Evolutionary conservation across 23 tunicate genomes (phyloP).

Genomic region (Corella eumyota): DNA sequence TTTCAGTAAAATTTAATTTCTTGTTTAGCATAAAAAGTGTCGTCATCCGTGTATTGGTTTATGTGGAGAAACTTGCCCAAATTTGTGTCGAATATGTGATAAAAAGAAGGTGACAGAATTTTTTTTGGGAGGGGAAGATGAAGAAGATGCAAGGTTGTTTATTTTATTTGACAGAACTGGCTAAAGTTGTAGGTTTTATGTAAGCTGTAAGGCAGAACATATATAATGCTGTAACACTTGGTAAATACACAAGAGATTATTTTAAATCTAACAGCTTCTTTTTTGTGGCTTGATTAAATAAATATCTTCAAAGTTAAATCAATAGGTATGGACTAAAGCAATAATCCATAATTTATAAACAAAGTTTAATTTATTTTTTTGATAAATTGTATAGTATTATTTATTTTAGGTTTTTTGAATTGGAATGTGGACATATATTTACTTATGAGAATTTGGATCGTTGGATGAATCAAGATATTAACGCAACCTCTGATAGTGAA

Average conservation of each 20-base stretch:
- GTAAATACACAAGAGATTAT: too few species aligned
- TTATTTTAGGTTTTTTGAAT: conserved; percentile 58
- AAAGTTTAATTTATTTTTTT: too few species aligned
- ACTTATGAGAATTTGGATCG: conserved; percentile 32
- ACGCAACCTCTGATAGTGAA: background rate
- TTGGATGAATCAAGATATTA: conserved; percentile 31
- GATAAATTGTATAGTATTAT: background rate
- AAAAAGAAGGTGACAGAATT: conserved; percentile 45
- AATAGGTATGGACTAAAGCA: too few species aligned
- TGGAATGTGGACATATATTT: conserved; percentile 61
- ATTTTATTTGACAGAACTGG: background rate
- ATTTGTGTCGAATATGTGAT: conserved; percentile 59
- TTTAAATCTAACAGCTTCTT: too few species aligned
- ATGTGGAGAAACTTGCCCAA: conserved; percentile 84
- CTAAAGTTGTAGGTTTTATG: too few species aligned
- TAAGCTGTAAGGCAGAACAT: too few species aligned
- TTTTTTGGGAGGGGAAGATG: conserved; percentile 69
- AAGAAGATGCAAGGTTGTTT: conserved; percentile 40
- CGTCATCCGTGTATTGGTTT: conserved; percentile 62
- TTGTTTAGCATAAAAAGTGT: too few species aligned
- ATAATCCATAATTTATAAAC: too few species aligned
- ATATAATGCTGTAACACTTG: too few species aligned
- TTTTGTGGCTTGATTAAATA: too few species aligned
- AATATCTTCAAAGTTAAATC: too few species aligned
- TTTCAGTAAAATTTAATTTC: background rate